Conservation (phyloP, 2,113 vertebrate species). For the Sarotherodon lohbergeri region DNA sequence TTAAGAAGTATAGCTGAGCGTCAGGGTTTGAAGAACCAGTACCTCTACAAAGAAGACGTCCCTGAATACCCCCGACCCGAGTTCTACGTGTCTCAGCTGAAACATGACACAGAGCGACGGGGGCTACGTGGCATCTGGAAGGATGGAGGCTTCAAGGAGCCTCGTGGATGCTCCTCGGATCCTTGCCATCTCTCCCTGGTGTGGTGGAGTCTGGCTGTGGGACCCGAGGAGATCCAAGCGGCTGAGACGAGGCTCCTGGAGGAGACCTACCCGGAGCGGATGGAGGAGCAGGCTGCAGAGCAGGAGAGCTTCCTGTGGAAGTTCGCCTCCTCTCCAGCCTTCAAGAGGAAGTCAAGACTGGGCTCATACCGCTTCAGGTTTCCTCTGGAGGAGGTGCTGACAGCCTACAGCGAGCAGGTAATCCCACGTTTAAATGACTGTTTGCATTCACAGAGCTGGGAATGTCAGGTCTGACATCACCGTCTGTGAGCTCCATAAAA, state of each 20-base stretch:
- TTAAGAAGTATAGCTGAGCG: not conserved
- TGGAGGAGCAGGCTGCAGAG: not conserved
- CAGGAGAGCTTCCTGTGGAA: not conserved
- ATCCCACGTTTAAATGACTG: fast-evolving
- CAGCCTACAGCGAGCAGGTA: not conserved
- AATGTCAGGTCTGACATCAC: not conserved
- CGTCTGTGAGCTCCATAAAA: not conserved
- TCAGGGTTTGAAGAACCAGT: not conserved
- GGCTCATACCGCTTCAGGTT: constrained; percentile 32
- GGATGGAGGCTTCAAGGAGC: not conserved
- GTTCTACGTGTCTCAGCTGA: not conserved
- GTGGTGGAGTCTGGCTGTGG: constrained; percentile 30
- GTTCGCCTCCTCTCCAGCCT: not conserved
- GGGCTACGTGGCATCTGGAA: fast-evolving
- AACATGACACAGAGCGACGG: not conserved
- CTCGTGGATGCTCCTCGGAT: fast-evolving
- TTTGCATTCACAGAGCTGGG: not conserved
- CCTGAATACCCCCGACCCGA: not conserved
- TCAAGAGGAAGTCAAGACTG: not conserved
- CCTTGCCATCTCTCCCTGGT: fast-evolving
- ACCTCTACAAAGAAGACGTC: not conserved
- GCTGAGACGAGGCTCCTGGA: constrained; percentile 22
- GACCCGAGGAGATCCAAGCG: not conserved
- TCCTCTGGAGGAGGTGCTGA: constrained; percentile 15
- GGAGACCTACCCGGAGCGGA: not conserved